Evolutionary conservation across 2,113 vertebrate genomes (phyloP), one percentile per base, ranked within the genome.

Genomic region (Microtus oregoni): DNA sequence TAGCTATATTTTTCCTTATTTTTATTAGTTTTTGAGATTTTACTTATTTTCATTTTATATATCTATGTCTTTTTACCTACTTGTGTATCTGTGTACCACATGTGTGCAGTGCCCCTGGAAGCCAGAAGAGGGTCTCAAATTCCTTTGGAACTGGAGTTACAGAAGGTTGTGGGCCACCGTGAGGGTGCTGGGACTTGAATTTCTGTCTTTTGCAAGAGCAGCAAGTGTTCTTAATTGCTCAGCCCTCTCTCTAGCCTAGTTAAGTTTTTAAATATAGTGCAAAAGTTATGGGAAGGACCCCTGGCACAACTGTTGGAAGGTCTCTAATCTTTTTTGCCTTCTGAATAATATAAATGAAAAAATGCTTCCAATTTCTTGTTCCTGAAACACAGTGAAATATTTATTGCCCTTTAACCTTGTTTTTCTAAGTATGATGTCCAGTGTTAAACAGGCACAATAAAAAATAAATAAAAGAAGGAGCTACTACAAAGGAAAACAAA

Each of bases 381-480:
- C 82, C 61, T 94, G 89, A 78, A 94, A 96, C 52, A 86, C 92
- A 82, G 61, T 94, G 91, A 97, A 96, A 41, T 28, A 72, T 79
- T 97, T 94, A 68, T 86, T 77, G 75, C 91, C 83, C 32, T 90
- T 77, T 7, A 63, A 24, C 86, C 95, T 97, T 92, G 92, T 96
- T 97, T 95, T 97, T 92, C 1, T 30, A 70, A 92, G 47, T 73
- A n/a, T 72, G 86, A 41, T 58, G 55, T 19, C 19, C 28, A 88
- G 19, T 98, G 90, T 81, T 97, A 89, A 98, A 94, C 97, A 67
- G 32, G 24, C 15, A 30, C 13, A 67, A 30, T 14, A 67, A 85
- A 14, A 55, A 97, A 91, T 41, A 92, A 65, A 68, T 1, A 32
- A 86, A 24, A 81, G 89, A n/a, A 81, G 91, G 67, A 89, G 13